Conservation (phyloP, 2,888 invertebrate genomes). For the Ophion ventricosus region DNA sequence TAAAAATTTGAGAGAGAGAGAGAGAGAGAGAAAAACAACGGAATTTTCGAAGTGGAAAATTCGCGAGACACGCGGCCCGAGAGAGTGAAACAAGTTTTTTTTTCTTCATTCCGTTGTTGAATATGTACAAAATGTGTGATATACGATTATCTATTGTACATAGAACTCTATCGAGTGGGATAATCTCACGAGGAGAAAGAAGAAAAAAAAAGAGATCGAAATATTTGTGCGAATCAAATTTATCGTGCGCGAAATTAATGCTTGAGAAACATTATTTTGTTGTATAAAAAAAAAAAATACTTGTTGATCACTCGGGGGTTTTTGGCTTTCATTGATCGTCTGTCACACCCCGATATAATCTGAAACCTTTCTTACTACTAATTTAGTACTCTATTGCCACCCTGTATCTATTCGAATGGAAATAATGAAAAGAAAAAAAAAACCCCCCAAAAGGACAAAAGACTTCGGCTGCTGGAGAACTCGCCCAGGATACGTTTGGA, state of each 20-base stretch:
- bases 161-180: slow-evolving; percentile 66
- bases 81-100: slow-evolving; percentile 25
- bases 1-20: background rate
- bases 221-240: slow-evolving; percentile 59
- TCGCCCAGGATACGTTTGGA: slow-evolving; percentile 67
- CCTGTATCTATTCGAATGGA: slow-evolving; percentile 37
- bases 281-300: slow-evolving; percentile 75
- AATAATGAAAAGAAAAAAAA: slow-evolving; percentile 28
- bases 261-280: slow-evolving; percentile 78
- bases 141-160: slow-evolving; percentile 78
- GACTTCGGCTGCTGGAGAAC: slow-evolving; percentile 65
- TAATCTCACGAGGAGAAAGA: slow-evolving; percentile 24
- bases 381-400: slow-evolving; percentile 48
- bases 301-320: slow-evolving; percentile 77
- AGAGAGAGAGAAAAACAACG: slow-evolving; percentile 7
- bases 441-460: slow-evolving; percentile 41
- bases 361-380: slow-evolving; percentile 59
- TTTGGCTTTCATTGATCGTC: slow-evolving; percentile 75
- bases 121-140: slow-evolving; percentile 81
- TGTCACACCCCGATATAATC: slow-evolving; percentile 71
- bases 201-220: slow-evolving; percentile 54
- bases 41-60: background rate
- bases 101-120: slow-evolving; percentile 73
- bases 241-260: slow-evolving; percentile 58
- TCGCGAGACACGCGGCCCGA: slow-evolving; percentile 26